Conservation (phyloP, 2,797 vertebrate species). For the Morelia viridis region DNA sequence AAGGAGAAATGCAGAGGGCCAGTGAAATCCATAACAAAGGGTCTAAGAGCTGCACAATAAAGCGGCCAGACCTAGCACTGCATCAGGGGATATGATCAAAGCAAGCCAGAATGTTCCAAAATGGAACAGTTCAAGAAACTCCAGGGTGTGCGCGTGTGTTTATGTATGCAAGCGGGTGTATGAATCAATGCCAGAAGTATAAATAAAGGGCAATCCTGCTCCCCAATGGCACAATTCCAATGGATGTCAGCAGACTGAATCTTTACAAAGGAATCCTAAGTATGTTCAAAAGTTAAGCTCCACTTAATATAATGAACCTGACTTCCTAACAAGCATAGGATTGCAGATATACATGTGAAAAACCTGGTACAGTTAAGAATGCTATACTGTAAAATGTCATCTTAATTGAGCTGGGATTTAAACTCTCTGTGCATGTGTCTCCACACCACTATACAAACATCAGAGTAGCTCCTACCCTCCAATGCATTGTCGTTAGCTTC, state of each 20-base stretch:
- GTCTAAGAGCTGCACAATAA: constrained; percentile 25
- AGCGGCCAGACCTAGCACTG: constrained; percentile 49
- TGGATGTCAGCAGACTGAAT: background rate
- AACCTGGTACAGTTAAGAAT: background rate
- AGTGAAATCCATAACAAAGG: constrained; percentile 37
- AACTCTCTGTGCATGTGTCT: too few species aligned
- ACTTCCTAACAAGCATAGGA: background rate
- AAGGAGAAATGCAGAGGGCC: constrained; percentile 63
- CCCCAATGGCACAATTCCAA: background rate
- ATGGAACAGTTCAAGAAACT: background rate
- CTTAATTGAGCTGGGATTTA: background rate
- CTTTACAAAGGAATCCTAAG: background rate
- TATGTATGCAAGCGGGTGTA: background rate
- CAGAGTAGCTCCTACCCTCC: background rate
- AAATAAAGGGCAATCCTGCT: background rate
- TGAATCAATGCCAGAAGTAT: background rate
- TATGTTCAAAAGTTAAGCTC: background rate
- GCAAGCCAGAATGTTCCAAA: constrained; percentile 30
- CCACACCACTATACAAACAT: background rate
- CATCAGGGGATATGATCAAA: constrained; percentile 62
- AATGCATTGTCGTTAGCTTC: background rate
- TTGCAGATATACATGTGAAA: background rate
- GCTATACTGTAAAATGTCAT: background rate
- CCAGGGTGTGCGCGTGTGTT: rapidly evolving
- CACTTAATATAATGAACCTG: background rate